Percentiles rank a stretch among this genome's conserved stretches.
Evolutionary conservation across 1,140 invertebrate species (phyloP).

Genomic region (Lutraria rhynchaena): DNA sequence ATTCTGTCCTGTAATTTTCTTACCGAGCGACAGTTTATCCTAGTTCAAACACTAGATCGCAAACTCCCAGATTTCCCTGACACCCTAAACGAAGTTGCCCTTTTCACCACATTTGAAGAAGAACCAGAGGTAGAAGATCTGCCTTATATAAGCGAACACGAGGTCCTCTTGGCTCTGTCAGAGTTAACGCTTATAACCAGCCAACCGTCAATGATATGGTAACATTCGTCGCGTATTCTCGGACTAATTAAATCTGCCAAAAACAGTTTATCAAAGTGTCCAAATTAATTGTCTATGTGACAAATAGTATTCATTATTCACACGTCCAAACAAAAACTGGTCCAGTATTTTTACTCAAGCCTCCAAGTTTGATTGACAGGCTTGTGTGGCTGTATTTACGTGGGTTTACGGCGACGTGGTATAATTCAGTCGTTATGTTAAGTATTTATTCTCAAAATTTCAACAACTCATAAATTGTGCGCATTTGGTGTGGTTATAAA

Average conservation of each 20-base stretch:
- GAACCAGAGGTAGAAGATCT: not conserved
- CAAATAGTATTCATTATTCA: constrained; percentile 25
- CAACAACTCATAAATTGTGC: too few relatives aligned
- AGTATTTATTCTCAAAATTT: too few relatives aligned
- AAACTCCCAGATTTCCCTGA: not conserved
- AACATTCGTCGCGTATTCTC: not conserved
- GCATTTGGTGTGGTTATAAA: too few relatives aligned
- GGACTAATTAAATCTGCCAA: constrained; percentile 33
- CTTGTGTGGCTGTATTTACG: too few relatives aligned
- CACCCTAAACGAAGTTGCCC: not conserved
- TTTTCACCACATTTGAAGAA: not conserved
- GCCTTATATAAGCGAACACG: not conserved
- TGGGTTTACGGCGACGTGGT: too few relatives aligned
- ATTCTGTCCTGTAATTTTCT: not conserved
- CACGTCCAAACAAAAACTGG: constrained; percentile 31
- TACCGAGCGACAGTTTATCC: not conserved
- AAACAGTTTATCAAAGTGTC: constrained; percentile 35
- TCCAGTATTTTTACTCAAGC: not conserved
- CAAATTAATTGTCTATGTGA: constrained; percentile 21
- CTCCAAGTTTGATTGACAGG: constrained; percentile 3
- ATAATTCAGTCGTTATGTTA: too few relatives aligned
- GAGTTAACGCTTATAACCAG: not conserved
- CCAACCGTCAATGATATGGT: not conserved
- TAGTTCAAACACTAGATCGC: not conserved
- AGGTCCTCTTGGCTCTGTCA: not conserved